phyloP scores from a whole-genome alignment of 2,113 vertebrate genomes.

The Antechinus stuartii region DNA sequence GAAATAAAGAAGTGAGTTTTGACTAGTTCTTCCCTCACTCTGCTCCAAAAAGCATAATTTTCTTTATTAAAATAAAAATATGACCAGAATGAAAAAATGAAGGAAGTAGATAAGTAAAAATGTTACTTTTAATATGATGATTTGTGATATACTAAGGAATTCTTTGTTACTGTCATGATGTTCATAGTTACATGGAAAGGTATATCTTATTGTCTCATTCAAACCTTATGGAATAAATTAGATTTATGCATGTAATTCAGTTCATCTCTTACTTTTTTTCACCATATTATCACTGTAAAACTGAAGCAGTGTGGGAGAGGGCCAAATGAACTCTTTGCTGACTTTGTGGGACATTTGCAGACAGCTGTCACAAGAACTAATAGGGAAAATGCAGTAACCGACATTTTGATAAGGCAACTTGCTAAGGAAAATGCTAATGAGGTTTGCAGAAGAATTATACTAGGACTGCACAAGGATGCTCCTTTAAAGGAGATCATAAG shows the following conservation, averaged over 20 bases:
- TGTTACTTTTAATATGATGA: background rate
- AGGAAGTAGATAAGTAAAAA: background rate
- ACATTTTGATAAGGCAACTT: too few relatives aligned
- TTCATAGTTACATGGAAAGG: background rate
- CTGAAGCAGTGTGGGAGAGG: background rate
- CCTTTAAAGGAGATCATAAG: too few relatives aligned
- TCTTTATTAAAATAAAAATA: background rate
- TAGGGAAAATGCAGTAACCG: too few relatives aligned
- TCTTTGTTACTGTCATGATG: background rate
- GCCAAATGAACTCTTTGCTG: too few relatives aligned
- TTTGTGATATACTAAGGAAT: background rate
- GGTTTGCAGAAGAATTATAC: too few relatives aligned
- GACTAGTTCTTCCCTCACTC: background rate
- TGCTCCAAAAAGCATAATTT: background rate
- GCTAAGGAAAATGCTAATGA: too few relatives aligned
- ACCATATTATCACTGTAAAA: background rate
- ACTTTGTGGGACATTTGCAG: too few relatives aligned
- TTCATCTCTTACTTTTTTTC: background rate
- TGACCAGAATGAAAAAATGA: background rate
- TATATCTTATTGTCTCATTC: background rate
- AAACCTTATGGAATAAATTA: background rate
- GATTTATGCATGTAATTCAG: background rate
- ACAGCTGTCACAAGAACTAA: too few relatives aligned
- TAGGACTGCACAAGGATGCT: too few relatives aligned
- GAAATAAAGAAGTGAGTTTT: background rate